Evolutionary conservation across 2,888 invertebrate species (phyloP).

Genomic region (Endotricha flammealis): DNA sequence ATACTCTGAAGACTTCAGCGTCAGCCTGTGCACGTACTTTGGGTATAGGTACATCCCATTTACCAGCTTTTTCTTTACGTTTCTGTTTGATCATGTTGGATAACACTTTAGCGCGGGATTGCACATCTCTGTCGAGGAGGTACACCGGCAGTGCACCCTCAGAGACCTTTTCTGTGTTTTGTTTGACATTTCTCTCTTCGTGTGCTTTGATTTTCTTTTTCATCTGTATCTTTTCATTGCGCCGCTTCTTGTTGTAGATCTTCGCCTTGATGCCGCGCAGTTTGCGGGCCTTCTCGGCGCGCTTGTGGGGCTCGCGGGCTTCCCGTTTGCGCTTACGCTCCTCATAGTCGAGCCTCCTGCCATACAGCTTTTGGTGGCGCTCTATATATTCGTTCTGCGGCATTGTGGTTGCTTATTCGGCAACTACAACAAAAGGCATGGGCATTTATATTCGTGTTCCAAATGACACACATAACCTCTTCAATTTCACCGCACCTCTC

Average conservation of each 20-base stretch:
- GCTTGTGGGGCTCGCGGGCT: constrained; percentile 94
- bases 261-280: constrained; percentile 98
- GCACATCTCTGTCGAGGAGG: constrained; percentile 97
- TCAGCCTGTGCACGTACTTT: constrained; percentile 98
- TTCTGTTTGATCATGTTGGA: constrained; percentile 99
- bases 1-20: constrained; percentile 96
- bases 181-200: constrained; percentile 94
- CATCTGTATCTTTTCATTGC: constrained; percentile 99
- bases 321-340: constrained; percentile 97
- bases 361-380: constrained; percentile 96
- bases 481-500: constrained; percentile 8
- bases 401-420: constrained; percentile 83
- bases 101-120: constrained; percentile 94
- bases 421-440: constrained; percentile 73
- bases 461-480: constrained; percentile 36
- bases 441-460: constrained; percentile 24
- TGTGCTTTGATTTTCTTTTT: constrained; percentile 99
- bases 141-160: constrained; percentile 97
- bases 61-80: constrained; percentile 99
- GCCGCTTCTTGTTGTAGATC: constrained; percentile 96
- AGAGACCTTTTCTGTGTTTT: constrained; percentile 88
- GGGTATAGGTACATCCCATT: constrained; percentile 99
- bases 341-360: constrained; percentile 97
- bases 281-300: constrained; percentile 93
- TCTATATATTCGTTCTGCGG: constrained; percentile 99